Percentiles rank a stretch among this genome's conserved stretches.
Conservation (phyloP, 2,113 vertebrate genomes). For the Platysternon megacephalum region DNA sequence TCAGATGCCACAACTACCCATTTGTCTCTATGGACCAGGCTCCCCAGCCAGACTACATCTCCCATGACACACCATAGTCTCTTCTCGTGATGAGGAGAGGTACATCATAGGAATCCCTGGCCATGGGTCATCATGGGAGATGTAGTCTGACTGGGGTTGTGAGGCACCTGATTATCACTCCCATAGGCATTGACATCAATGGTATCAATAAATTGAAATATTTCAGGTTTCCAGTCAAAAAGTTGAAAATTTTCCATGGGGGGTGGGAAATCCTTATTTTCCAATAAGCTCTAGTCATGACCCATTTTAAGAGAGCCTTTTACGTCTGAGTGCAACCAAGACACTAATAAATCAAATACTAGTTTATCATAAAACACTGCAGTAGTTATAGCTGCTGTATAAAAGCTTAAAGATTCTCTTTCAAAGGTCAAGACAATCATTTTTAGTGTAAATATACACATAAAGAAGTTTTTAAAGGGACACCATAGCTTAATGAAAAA, state of each 20-base stretch:
- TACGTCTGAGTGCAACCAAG: background rate
- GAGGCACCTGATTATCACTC: background rate
- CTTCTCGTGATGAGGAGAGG: background rate
- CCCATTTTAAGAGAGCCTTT: background rate
- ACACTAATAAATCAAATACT: background rate
- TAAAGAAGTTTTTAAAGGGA: background rate
- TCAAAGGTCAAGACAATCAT: background rate
- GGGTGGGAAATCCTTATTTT: background rate
- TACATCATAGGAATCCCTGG: background rate
- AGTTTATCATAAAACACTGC: background rate
- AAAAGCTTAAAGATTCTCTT: background rate
- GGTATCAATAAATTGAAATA: background rate
- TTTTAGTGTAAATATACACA: background rate
- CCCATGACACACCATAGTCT: background rate
- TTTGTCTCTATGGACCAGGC: too few species aligned
- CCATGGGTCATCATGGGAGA: background rate
- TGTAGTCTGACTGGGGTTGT: background rate
- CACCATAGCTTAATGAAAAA: background rate
- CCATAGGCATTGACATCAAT: background rate
- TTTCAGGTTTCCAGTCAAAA: background rate
- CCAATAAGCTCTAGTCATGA: background rate
- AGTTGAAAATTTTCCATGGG: background rate
- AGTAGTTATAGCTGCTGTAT: background rate
- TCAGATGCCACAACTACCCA: background rate
- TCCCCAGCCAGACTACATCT: background rate